These are phyloP conservation scores for Kradibia gibbosae DNA, from an alignment of 1,140 invertebrate genomes.

Conservation along the genomic window DNA sequence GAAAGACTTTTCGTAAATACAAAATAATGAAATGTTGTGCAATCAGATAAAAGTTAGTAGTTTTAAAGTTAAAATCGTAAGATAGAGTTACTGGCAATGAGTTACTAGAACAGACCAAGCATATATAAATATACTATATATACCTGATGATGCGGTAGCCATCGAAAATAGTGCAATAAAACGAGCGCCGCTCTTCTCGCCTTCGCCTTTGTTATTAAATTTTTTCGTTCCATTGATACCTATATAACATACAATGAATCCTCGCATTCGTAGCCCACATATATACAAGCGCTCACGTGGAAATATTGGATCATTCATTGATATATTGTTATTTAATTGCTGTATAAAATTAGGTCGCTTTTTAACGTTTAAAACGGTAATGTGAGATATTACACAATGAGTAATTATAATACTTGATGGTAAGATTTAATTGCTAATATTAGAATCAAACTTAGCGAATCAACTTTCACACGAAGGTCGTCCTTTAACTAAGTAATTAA, in stretches of 20 bases:
- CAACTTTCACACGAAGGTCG: slow-evolving; percentile 14
- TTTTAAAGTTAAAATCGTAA: slow-evolving; percentile 41
- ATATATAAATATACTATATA: slow-evolving; percentile 41
- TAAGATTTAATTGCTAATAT: background rate
- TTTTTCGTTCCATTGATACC: slow-evolving; percentile 3
- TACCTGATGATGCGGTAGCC: slow-evolving; percentile 51
- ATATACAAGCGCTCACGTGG: background rate
- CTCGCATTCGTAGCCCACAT: slow-evolving; percentile 40
- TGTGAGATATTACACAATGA: background rate
- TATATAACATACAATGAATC: slow-evolving; percentile 8
- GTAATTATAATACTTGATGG: background rate
- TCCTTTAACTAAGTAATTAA: background rate
- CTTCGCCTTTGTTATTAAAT: slow-evolving; percentile 34
- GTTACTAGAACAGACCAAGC: slow-evolving; percentile 49
- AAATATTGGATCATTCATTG: slow-evolving; percentile 24
- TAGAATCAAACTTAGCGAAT: background rate
- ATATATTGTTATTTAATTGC: background rate
- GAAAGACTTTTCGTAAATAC: slow-evolving; percentile 25
- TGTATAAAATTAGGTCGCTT: background rate
- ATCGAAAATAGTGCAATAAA: slow-evolving; percentile 47
- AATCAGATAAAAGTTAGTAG: slow-evolving; percentile 38
- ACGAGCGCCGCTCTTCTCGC: slow-evolving; percentile 36
- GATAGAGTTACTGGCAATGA: slow-evolving; percentile 49
- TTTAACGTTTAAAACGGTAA: background rate
- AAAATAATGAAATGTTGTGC: slow-evolving; percentile 47